Evolutionary conservation across 2,888 invertebrate species (phyloP), one percentile per base, ranked within the genome.

Genomic region (Caenorhabditis plicata): DNA sequence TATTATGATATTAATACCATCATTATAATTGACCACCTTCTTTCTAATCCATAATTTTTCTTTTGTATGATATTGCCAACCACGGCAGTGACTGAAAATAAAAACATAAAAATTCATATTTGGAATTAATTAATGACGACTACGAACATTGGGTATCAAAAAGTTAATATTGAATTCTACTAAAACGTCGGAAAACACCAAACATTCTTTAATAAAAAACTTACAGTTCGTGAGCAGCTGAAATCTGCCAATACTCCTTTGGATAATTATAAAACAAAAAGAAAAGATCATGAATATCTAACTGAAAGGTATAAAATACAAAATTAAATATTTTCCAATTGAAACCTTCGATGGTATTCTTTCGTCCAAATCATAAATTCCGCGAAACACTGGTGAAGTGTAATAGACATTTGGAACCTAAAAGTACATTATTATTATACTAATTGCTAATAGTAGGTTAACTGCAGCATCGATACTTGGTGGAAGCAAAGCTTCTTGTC

Each of bases 221-320:
- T n/a, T 35, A 61, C 61, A 61, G 35, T 42, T 61, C 61, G 15
- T 54, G 54, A 25, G 61, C 54, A 1, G 61, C 54, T 11, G 54
- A 54, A 36, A 54, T 11, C 29, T 61, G 61, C 61, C 61, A 61
- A 2, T 54, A 19, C 38, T 61, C 61, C 13, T 39, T 41, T 0
- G 61, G 61, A 4, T 54, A 27, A 26, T 61, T 61, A 32, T 61
- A 61, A 22, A 61, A 61, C 2, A 61, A 47, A 43, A 54, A 61
- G 39, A 61, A 51, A 22, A 61, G 46, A 39, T 54, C 61, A 20
- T 51, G 40, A 26, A 43, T 36, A 1, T 51, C 54, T 5, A 49
- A 46, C 46, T 41, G 26, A 20, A 36, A 27, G 13, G n/a, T n/a
- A n/a, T n/a, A n/a, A n/a, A n/a, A n/a, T n/a, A n/a, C 29, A 29